Conservation (phyloP, 1,140 invertebrate species). For the Latrodectus geometricus region DNA sequence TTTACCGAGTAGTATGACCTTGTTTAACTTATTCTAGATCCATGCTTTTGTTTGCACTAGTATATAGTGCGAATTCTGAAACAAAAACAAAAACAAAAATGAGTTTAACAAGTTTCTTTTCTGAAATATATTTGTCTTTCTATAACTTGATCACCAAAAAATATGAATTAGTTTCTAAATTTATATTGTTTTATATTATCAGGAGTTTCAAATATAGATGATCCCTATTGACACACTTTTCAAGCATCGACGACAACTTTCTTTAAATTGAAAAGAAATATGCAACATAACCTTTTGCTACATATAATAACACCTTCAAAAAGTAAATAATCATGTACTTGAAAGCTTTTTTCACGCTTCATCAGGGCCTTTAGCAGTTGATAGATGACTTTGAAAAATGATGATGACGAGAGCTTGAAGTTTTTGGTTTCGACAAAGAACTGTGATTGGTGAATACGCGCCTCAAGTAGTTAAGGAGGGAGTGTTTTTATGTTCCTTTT, state of each 20-base stretch:
- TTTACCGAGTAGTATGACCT: too few species aligned
- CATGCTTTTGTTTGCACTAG: too few species aligned
- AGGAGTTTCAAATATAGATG: too few species aligned
- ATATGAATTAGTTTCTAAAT: too few species aligned
- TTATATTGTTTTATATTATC: too few species aligned
- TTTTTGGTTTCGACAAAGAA: slow-evolving; percentile 41
- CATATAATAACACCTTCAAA: neutral
- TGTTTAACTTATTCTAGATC: too few species aligned
- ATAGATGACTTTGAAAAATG: slow-evolving; percentile 58
- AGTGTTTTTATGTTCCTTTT: slow-evolving; percentile 8
- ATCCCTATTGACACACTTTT: too few species aligned
- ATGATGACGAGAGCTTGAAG: slow-evolving; percentile 47
- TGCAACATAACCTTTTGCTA: slow-evolving; percentile 10
- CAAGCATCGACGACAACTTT: neutral
- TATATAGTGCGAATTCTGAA: too few species aligned
- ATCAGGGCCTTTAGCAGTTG: slow-evolving; percentile 38
- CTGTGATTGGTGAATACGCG: slow-evolving; percentile 44
- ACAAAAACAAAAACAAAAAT: too few species aligned
- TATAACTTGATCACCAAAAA: too few species aligned
- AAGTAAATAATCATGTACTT: slow-evolving; percentile 27
- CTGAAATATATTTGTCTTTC: too few species aligned
- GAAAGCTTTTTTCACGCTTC: slow-evolving; percentile 32
- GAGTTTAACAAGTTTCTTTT: too few species aligned
- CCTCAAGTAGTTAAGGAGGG: neutral
- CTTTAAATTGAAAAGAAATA: neutral